Evolutionary conservation across 2,113 vertebrate genomes (phyloP).

Genomic region (Sphaerodactylus townsendi): DNA sequence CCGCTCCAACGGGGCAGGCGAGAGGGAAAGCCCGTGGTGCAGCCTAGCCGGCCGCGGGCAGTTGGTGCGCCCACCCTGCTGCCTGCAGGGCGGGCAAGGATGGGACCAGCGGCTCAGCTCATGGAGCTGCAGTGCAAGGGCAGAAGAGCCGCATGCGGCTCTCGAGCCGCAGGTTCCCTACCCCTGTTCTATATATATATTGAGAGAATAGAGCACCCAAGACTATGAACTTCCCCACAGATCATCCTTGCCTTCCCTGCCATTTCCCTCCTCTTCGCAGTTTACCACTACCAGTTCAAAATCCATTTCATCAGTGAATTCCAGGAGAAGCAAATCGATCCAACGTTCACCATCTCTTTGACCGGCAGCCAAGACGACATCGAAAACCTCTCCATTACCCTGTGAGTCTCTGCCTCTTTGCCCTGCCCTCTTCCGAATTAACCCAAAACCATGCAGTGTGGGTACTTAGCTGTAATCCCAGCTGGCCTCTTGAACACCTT

Average conservation of each 20-base stretch:
- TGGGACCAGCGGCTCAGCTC: too few species aligned
- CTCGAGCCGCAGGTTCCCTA: too few species aligned
- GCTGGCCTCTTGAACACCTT: background rate
- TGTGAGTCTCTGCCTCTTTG: conserved; percentile 77
- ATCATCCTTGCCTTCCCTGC: background rate
- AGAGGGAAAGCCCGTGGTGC: too few species aligned
- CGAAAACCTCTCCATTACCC: conserved; percentile 75
- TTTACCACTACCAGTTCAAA: conserved; percentile 93
- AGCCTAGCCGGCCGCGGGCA: too few species aligned
- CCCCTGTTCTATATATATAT: too few species aligned
- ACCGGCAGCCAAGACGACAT: conserved; percentile 84
- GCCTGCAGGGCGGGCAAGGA: too few species aligned
- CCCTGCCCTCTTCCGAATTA: too few species aligned
- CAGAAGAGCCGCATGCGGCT: too few species aligned
- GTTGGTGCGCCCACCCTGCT: too few species aligned
- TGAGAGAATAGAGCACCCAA: background rate
- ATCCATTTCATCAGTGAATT: conserved; percentile 85
- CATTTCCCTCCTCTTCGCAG: conserved; percentile 61
- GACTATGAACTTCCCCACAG: background rate
- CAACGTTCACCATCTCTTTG: conserved; percentile 81
- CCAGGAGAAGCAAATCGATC: conserved; percentile 70
- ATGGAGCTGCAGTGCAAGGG: too few species aligned
- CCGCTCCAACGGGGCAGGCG: too few species aligned
- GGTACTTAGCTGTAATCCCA: background rate
- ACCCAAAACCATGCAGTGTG: too few species aligned